Base-by-base conservation (phyloP, 2,888 invertebrate genomes). In the Tryphoninae sp. region DNA sequence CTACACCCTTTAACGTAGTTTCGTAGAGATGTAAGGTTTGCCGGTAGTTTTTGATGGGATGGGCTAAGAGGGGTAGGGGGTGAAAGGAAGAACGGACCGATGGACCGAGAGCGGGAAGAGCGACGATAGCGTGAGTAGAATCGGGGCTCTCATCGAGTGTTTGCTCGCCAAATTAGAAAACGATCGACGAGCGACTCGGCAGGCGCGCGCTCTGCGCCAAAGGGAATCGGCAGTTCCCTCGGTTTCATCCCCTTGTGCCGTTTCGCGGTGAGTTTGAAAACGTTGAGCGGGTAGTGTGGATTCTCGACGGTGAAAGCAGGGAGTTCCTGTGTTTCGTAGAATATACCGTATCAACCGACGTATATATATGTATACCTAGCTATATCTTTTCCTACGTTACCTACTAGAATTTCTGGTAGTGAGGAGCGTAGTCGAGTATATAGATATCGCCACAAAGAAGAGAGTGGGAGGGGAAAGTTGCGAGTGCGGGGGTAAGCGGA, bases 141-240 rank as follows among this genome's bases (percentile, higher is more conserved):
- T 74, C 61, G 67, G 71, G 80, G 81, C 84, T 69, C 81, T 83
- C 81, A 80, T 83, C 87, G 86, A 88, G 89, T 89, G 90, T 90
- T 90, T 90, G 88, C 89, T 87, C 89, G 88, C 84, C 90, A 90
- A 91, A 91, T 91, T 91, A 91, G 90, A 90, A 91, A 91, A 89
- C 90, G 90, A 91, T 91, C 90, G 91, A 87, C 89, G 88, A 88
- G 87, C 89, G 87, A 87, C 87, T 87, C 83, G 76, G 83, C 83
- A 84, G 86, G 88, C 86, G 84, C 80, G 85, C 80, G 84, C 81
- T 83, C 84, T 78, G 81, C 82, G 80, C 86, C 87, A 87, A 86
- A 86, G 87, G 87, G 87, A 88, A 86, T 86, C 85, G 83, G 82
- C 74, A 19, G 58, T 67, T 78, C 75, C 76, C 79, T 72, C 58